Conservation (phyloP, 2,113 vertebrate genomes). For the Rhinopomastus cyanomelas region DNA sequence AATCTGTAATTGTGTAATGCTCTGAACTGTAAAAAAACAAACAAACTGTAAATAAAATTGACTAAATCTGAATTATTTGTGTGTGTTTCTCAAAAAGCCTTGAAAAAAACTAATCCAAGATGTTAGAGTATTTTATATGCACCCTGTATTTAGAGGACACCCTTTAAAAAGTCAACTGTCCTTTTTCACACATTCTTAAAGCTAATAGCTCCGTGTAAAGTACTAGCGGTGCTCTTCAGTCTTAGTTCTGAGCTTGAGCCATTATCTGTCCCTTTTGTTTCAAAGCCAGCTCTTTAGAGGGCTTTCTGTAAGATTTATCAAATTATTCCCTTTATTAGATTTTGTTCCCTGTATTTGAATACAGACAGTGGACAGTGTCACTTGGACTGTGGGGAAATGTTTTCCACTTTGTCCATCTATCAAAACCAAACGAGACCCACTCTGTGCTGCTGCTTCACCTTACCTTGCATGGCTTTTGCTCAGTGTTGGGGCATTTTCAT, state of each 20-base stretch:
- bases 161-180: constrained; percentile 55
- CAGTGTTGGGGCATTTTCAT: constrained; percentile 53
- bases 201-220: constrained; percentile 31
- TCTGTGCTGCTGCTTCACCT: constrained; percentile 21
- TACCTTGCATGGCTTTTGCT: constrained; percentile 58
- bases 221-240: not conserved
- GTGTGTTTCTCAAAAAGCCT: constrained; percentile 88
- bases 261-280: constrained; percentile 21
- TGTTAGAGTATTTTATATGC: constrained; percentile 65
- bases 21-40: constrained; percentile 82
- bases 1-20: constrained; percentile 87
- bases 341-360: not conserved
- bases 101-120: constrained; percentile 69
- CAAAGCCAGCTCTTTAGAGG: constrained; percentile 44
- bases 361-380: constrained; percentile 1
- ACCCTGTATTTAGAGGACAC: constrained; percentile 60
- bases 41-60: constrained; percentile 84
- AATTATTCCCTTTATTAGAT: not conserved
- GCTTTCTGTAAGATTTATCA: constrained; percentile 38
- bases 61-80: constrained; percentile 87
- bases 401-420: constrained; percentile 24
- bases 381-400: not conserved
- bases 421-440: not conserved
- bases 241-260: constrained; percentile 24
- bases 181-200: constrained; percentile 44